A percentile compares a stretch with the other conserved stretches of the same genome.
phyloP scores from a whole-genome alignment of 2,888 invertebrate genomes.

The Drosophila eohydei region DNA sequence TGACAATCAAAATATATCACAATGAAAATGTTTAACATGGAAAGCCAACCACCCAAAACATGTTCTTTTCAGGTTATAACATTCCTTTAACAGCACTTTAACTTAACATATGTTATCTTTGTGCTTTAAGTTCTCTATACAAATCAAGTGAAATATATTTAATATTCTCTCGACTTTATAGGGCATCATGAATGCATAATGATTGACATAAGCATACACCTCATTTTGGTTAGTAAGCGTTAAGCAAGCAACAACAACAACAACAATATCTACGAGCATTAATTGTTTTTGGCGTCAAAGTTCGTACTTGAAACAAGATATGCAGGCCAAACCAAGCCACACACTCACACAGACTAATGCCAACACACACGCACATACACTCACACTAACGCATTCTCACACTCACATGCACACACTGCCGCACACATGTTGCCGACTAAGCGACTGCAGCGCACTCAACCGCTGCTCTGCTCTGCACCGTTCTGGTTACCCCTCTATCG shows the following conservation, averaged over 20 bases:
- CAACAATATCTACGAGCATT: conserved; percentile 11
- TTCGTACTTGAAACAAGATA: conserved; percentile 78
- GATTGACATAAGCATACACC: conserved; percentile 36
- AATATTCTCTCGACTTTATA: conserved; percentile 13
- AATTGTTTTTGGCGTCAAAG: conserved; percentile 67
- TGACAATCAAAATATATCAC: conserved; percentile 46
- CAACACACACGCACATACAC: background rate
- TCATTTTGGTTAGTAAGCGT: conserved; percentile 46
- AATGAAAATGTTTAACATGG: conserved; percentile 17
- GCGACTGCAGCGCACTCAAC: conserved; percentile 49
- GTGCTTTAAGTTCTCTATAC: background rate
- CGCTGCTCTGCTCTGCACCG: conserved; percentile 7
- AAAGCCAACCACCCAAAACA: conserved; percentile 22
- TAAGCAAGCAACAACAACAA: conserved; percentile 29
- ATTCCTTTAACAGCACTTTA: conserved; percentile 1
- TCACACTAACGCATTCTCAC: conserved; percentile 6
- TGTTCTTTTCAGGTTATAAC: background rate
- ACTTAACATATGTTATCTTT: conserved; percentile 8
- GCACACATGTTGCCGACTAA: conserved; percentile 28
- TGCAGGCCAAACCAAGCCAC: conserved; percentile 62
- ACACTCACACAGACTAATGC: conserved; percentile 7
- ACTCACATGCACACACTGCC: conserved; percentile 16
- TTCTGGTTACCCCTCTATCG: conserved; percentile 5
- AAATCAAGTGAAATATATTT: conserved; percentile 5
- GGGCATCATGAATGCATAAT: conserved; percentile 46